A percentile compares a stretch with the other conserved stretches of the same genome.
Conservation (phyloP, 2,113 vertebrate genomes). For the Aviceda subcristata region DNA sequence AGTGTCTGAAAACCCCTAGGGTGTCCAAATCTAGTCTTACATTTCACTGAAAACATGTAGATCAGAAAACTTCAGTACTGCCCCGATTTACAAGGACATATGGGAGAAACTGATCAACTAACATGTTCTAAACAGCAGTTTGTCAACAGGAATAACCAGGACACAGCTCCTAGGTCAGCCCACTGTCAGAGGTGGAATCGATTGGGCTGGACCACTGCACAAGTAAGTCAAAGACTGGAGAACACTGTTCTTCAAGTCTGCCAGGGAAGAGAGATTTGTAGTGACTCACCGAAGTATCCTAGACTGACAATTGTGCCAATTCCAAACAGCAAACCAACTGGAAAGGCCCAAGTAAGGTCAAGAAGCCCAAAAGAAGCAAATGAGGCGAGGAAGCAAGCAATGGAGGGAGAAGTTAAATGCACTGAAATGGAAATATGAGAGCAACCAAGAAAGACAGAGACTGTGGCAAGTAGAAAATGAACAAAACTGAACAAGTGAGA, state of each 20-base stretch:
- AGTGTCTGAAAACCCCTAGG: neutral
- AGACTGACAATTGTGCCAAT: neutral
- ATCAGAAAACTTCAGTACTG: neutral
- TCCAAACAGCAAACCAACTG: neutral
- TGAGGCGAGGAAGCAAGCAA: neutral
- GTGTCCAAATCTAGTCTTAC: neutral
- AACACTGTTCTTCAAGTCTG: neutral
- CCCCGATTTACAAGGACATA: neutral
- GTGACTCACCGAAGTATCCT: neutral
- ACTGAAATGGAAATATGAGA: neutral
- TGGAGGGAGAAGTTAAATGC: neutral
- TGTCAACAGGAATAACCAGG: neutral
- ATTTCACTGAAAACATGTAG: neutral
- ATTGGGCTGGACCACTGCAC: neutral
- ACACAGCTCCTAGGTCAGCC: neutral
- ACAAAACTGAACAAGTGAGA: neutral
- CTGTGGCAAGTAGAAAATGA: neutral
- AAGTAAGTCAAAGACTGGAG: neutral
- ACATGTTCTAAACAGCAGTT: neutral
- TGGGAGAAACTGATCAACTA: neutral
- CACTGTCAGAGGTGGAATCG: neutral
- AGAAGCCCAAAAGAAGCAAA: conserved; percentile 16
- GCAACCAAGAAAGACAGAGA: neutral
- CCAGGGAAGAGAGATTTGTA: neutral
- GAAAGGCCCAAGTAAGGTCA: neutral